Percentiles rank a stretch among this genome's conserved stretches.
Evolutionary conservation across 2,888 invertebrate species (phyloP).

Genomic region (Watsonalla cultraria): DNA sequence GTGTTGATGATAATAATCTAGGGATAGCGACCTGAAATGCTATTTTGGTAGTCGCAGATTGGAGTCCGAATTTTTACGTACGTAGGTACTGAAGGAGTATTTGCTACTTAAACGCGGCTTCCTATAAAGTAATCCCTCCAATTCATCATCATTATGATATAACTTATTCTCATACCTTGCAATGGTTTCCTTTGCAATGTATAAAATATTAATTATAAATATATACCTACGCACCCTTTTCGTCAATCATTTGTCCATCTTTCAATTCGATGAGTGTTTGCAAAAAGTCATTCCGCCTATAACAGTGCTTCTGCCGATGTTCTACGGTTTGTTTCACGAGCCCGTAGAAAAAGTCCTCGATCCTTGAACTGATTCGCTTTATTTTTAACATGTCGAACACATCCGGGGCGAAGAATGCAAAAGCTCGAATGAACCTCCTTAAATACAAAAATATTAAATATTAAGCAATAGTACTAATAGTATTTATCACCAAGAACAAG

Average conservation of each 20-base stretch:
- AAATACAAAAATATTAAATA: conserved; percentile 16
- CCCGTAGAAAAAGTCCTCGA: conserved; percentile 58
- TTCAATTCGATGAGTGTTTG: conserved; percentile 74
- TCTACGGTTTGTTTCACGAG: conserved; percentile 59
- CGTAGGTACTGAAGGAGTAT: no score
- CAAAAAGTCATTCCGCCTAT: conserved; percentile 72
- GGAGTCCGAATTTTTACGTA: no score
- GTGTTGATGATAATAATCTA: no score
- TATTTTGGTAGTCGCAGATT: no score
- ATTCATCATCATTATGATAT: no score
- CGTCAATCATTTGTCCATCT: conserved; percentile 41
- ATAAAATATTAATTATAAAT: no score
- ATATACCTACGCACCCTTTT: conserved; percentile 34
- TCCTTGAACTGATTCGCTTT: conserved; percentile 52
- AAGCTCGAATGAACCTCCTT: conserved; percentile 59
- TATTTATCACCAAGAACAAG: background rate
- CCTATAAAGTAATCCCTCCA: no score
- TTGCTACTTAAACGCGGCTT: no score
- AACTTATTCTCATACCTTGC: no score
- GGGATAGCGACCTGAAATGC: no score
- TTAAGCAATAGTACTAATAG: background rate
- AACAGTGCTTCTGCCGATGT: conserved; percentile 47
- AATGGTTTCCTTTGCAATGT: no score
- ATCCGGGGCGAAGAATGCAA: conserved; percentile 64
- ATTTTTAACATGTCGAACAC: conserved; percentile 56